A percentile compares a stretch with the other conserved stretches of the same genome.
Evolutionary conservation across 1,140 invertebrate genomes (phyloP).

Genomic region (Belonocnema kinseyi): DNA sequence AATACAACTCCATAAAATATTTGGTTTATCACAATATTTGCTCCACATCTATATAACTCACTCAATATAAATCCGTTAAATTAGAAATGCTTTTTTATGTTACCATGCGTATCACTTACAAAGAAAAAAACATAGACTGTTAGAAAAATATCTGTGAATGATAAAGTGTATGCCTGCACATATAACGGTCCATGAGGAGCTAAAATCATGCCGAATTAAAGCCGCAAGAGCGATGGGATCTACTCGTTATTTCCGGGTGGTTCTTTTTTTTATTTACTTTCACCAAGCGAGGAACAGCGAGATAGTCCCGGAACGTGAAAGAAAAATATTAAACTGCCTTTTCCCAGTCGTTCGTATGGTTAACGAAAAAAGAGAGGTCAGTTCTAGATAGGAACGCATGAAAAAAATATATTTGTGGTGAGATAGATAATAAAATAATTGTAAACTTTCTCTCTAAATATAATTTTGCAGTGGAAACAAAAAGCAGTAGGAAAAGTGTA

Average conservation of each 20-base stretch:
- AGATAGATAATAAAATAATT: conserved; percentile 11
- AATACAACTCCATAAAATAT: too few relatives aligned
- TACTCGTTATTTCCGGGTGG: background rate
- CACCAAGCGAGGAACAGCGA: background rate
- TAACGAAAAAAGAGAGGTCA: background rate
- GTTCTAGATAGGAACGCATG: background rate
- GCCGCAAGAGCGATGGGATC: background rate
- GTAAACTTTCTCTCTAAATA: too few relatives aligned
- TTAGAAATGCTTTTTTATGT: too few relatives aligned
- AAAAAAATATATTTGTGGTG: background rate
- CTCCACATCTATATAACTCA: too few relatives aligned
- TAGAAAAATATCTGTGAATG: too few relatives aligned
- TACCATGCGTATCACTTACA: too few relatives aligned
- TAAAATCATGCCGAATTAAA: conserved; percentile 4
- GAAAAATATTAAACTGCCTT: conserved; percentile 13
- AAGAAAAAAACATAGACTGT: too few relatives aligned
- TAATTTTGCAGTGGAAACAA: too few relatives aligned
- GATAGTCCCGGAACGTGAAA: conserved; percentile 9
- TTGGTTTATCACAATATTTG: too few relatives aligned
- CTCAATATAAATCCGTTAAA: too few relatives aligned
- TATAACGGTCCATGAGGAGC: background rate
- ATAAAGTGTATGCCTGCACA: too few relatives aligned
- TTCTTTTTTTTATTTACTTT: background rate
- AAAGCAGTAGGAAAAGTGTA: too few relatives aligned
- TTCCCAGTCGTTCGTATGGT: background rate